Conservation (phyloP, 2,113 vertebrate genomes). For the Glaucomys volans region DNA sequence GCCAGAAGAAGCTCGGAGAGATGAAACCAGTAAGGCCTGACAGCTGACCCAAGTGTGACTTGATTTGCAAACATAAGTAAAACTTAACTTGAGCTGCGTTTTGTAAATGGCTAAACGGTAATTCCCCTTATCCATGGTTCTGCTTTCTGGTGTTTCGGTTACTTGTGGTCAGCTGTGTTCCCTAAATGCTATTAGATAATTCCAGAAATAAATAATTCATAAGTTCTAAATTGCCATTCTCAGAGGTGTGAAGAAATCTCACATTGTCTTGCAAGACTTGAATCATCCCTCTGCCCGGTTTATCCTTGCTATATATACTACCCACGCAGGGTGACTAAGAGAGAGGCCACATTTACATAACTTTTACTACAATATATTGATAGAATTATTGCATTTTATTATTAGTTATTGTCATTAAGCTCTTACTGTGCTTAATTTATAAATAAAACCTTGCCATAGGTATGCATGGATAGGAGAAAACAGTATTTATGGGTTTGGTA, state of each 20-base stretch:
- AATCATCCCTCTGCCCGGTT: neutral
- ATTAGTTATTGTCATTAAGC: too few relatives aligned
- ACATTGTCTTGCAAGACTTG: neutral
- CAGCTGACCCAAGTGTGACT: neutral
- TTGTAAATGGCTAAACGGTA: neutral
- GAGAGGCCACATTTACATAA: neutral
- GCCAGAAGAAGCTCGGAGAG: neutral
- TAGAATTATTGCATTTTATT: too few relatives aligned
- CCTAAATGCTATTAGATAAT: neutral
- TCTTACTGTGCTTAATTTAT: neutral
- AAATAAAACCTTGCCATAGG: neutral
- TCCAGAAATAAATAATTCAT: neutral
- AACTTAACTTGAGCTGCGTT: neutral
- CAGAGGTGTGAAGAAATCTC: neutral
- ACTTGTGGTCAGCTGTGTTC: neutral
- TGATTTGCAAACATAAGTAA: neutral
- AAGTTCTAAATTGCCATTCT: neutral
- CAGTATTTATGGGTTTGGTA: too few relatives aligned
- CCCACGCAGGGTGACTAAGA: neutral
- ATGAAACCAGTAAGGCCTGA: neutral
- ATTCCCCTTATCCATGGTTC: neutral
- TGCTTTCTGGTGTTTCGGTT: neutral
- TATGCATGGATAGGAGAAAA: neutral
- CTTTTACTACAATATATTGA: too few relatives aligned
- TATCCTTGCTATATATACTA: fast-evolving